Evolutionary conservation across 2,113 vertebrate genomes (phyloP), one percentile per base, ranked within the genome.

Genomic region (Cyanistes caeruleus): DNA sequence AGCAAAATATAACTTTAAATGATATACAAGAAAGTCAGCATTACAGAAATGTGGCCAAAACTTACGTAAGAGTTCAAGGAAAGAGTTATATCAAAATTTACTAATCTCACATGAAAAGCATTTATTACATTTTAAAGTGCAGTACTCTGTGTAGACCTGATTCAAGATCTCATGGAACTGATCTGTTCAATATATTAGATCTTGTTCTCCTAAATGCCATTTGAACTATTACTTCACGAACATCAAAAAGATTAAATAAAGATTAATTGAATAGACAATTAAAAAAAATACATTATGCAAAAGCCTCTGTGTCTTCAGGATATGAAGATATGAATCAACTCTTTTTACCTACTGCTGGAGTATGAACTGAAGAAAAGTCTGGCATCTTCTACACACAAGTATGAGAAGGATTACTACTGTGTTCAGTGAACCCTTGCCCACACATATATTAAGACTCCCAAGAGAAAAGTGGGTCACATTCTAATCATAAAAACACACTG

Each of bases 361-460:
- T 53, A 41, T 17, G 39, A 95, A 81, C 85, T 84, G 76, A 94
- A 88, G 87, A 94, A 86, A 95, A 87, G 51, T 81, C 60, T 94
- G 88, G 90, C 73, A 90, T 73, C 63, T 84, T 89, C 83, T 60
- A 46, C 11, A 8, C 35, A 73, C 56, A 76, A 90, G 27, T 37
- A 68, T 90, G 83, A 93, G 56, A 97, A 95, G 95, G 84, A 95
- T 94, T 92, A 84, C 75, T 94, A 53, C 94, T 74, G 35, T 78
- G 87, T 84, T 92, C 91, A 93, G 75, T 90, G 95, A 97, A 95
- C 94, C 64, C 44, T 95, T 96, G 84, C 90, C 94, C 88, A 95
- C 68, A 96, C 51, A 85, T 93, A 94, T 39, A 95, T 24, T 84
- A 87, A 91, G 72, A 92, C 68, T 94, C 91, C 87, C 94, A 56